Evolutionary conservation across 2,888 invertebrate species (phyloP), one percentile per base, ranked within the genome.

Genomic region (Ophion ventricosus): DNA sequence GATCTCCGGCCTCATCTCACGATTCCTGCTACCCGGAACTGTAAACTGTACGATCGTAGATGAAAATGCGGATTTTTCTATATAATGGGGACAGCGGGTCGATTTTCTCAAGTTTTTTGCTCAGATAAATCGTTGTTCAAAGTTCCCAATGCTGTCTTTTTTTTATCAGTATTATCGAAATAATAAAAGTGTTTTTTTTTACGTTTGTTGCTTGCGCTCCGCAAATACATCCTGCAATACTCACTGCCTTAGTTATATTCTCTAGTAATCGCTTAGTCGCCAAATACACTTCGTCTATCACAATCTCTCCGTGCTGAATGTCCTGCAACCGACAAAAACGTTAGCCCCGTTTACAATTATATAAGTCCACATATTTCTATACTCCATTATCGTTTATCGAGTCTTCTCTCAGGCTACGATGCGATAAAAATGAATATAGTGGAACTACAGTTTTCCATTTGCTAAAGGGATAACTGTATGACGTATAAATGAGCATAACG

Each of bases 1-100:
- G 82, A 97, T 94, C 88, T 95, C 95, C 69, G 97, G 97, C 85
- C 94, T 94, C 92, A 96, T 95, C 75, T 95, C 90, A 70, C 95
- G 91, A 75, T 93, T 90, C 59, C 85, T 91, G 90, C 95, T 95
- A 63, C 97, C 96, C 88, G 97, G 96, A 87, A 97, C 94, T 74
- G 94, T 93, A 92, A 97, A 96, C 96, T 97, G 78, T 8, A 85
- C 80, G 29, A 20, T 85, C 40, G 84, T 72, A 73, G 14, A 49
- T 74, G 49, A 84, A 57, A 75, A 78, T 56, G 11, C 40, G 23
- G 57, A 20, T 25, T 20, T 35, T 54, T 20, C 7, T 4, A 26
- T 23, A 73, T 67, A 66, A 79, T 70, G 57, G 40, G 72, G 10
- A 61, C 5, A 20, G 23, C 40, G 25, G 10, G 0, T 25, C n/a